Evolutionary conservation across 2,113 vertebrate species (phyloP).

Genomic region (Oxyruncus cristatus): DNA sequence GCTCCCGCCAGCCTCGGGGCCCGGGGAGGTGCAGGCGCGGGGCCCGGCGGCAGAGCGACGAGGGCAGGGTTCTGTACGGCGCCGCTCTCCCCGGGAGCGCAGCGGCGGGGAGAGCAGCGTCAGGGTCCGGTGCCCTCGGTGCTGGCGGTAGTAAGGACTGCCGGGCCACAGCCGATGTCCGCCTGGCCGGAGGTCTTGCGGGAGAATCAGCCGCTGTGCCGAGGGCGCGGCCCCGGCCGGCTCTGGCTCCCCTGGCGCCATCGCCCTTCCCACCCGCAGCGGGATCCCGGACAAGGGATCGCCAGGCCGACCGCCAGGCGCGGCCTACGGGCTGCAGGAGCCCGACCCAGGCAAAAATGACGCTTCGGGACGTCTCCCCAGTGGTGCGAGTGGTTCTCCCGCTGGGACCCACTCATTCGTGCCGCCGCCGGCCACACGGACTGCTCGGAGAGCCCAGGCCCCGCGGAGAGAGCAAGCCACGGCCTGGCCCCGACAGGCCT

Average conservation of each 20-base stretch:
- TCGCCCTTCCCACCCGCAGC: neutral
- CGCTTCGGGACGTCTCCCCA: neutral
- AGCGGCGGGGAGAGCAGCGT: neutral
- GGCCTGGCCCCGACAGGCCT: too few relatives aligned
- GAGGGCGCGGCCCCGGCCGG: neutral
- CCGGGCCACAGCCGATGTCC: neutral
- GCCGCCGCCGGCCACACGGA: neutral
- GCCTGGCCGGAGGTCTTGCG: neutral
- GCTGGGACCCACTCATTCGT: neutral
- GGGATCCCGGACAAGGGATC: neutral
- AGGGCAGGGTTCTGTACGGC: neutral
- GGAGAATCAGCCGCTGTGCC: neutral
- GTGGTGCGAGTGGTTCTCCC: neutral
- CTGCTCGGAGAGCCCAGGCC: neutral
- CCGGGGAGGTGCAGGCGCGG: neutral
- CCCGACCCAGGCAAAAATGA: neutral
- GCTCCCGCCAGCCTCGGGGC: neutral
- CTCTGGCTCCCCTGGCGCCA: neutral
- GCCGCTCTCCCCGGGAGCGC: neutral
- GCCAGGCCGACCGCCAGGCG: neutral
- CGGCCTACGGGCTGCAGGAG: neutral
- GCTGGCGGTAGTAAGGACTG: neutral
- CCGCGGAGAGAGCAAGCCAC: neutral
- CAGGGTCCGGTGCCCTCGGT: neutral
- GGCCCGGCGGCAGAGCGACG: neutral